Evolutionary conservation across 2,797 vertebrate species (phyloP).

Genomic region (Molossus molossus): DNA sequence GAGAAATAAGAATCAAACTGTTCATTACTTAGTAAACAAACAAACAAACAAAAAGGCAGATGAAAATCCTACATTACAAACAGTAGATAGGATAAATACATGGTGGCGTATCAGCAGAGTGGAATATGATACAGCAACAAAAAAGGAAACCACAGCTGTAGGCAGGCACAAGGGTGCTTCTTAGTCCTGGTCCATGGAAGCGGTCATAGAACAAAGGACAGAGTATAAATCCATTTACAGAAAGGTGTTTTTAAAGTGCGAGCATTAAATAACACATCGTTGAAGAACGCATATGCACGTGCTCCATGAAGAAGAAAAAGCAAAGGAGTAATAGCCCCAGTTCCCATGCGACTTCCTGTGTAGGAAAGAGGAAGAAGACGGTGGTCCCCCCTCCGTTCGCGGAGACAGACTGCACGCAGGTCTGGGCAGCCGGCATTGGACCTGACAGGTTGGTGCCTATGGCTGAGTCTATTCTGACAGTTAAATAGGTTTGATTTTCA

Average conservation of each 20-base stretch:
- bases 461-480: not conserved
- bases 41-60: not conserved
- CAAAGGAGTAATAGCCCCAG: not conserved
- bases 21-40: not conserved
- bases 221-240: not conserved
- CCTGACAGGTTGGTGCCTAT: not conserved
- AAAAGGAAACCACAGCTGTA: not conserved
- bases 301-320: not conserved
- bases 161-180: not conserved
- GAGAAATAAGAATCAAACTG: not conserved
- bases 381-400: rapidly evolving
- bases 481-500: not conserved
- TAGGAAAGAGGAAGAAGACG: not conserved
- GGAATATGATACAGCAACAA: not conserved
- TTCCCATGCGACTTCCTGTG: not conserved
- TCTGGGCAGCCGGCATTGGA: rapidly evolving
- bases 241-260: not conserved
- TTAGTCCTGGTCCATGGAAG: not conserved
- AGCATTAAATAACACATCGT: not conserved
- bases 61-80: not conserved
- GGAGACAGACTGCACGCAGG: not conserved
- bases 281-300: not conserved
- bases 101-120: too few species aligned
- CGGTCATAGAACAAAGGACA: not conserved
- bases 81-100: not conserved